A percentile compares a stretch with the other conserved stretches of the same genome.
Evolutionary conservation across 1,140 invertebrate genomes (phyloP).

Genomic region (Ips typographus): DNA sequence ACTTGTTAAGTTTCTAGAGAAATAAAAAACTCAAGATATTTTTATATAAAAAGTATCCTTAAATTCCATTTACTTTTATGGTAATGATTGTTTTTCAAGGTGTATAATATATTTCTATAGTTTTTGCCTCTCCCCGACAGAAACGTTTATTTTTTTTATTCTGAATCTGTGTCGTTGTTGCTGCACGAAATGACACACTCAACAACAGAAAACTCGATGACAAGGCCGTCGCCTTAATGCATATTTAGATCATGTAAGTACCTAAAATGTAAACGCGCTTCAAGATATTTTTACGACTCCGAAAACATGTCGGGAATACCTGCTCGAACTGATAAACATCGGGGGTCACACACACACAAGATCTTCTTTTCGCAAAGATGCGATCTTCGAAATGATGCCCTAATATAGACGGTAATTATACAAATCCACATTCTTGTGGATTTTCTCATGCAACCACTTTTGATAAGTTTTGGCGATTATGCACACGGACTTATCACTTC

Average conservation of each 20-base stretch:
- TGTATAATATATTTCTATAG: too few species aligned
- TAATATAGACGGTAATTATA: constrained; percentile 26
- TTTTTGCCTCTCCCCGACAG: too few species aligned
- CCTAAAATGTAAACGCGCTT: constrained; percentile 17
- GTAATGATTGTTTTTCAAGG: too few species aligned
- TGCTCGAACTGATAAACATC: constrained; percentile 16
- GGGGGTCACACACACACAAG: constrained; percentile 5
- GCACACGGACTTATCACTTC: too few species aligned
- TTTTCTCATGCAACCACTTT: constrained; percentile 6
- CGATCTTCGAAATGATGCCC: constrained; percentile 19
- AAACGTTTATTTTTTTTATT: too few species aligned
- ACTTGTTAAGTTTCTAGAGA: too few species aligned
- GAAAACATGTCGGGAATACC: constrained; percentile 23
- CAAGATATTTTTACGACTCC: constrained; percentile 22
- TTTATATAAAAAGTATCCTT: too few species aligned
- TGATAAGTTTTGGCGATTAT: too few species aligned
- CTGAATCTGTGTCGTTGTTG: too few species aligned
- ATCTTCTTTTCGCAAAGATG: constrained; percentile 27
- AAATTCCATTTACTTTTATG: too few species aligned
- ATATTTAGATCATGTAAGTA: constrained; percentile 27
- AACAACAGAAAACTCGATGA: neutral
- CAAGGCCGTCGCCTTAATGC: constrained; percentile 17
- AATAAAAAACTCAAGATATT: too few species aligned
- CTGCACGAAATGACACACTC: too few species aligned
- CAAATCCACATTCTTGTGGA: constrained; percentile 16